Conservation (phyloP, 2,797 vertebrate genomes). For the Echeneis naucrates region DNA sequence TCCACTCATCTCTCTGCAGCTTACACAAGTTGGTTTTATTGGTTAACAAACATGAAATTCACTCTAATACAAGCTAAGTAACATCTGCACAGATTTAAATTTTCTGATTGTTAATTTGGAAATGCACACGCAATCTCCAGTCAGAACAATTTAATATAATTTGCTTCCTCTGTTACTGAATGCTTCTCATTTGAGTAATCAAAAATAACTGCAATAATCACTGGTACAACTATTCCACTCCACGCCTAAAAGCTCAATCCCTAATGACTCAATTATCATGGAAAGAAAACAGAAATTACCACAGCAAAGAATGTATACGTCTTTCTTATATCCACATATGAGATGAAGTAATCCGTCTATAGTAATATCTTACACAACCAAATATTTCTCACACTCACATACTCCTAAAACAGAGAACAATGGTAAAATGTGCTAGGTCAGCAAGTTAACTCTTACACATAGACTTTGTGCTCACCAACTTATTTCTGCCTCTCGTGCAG, state of each 20-base stretch:
- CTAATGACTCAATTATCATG: slow-evolving; percentile 64
- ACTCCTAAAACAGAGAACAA: slow-evolving; percentile 51
- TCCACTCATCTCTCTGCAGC: slow-evolving; percentile 30
- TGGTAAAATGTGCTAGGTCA: slow-evolving; percentile 69
- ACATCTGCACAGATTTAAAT: slow-evolving; percentile 46
- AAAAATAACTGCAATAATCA: slow-evolving; percentile 69
- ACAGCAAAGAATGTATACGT: slow-evolving; percentile 37
- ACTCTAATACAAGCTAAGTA: slow-evolving; percentile 27
- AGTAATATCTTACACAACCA: slow-evolving; percentile 23
- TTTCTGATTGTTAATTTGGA: slow-evolving; percentile 59
- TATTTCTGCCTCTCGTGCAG: slow-evolving; percentile 63
- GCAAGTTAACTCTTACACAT: slow-evolving; percentile 47
- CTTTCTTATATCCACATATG: slow-evolving; percentile 52
- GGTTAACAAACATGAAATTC: slow-evolving; percentile 44
- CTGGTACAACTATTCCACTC: slow-evolving; percentile 47
- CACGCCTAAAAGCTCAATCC: slow-evolving; percentile 52
- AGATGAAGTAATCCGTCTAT: slow-evolving; percentile 37
- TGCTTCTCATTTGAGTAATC: slow-evolving; percentile 69
- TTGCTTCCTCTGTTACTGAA: slow-evolving; percentile 56
- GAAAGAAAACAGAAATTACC: slow-evolving; percentile 62
- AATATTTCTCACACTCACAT: slow-evolving; percentile 20
- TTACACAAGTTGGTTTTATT: slow-evolving; percentile 36
- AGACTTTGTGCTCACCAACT: slow-evolving; percentile 45
- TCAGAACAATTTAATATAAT: slow-evolving; percentile 59
- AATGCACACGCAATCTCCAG: slow-evolving; percentile 46